phyloP scores from a whole-genome alignment of 2,113 vertebrate genomes.

The Pterocles orientalis region DNA sequence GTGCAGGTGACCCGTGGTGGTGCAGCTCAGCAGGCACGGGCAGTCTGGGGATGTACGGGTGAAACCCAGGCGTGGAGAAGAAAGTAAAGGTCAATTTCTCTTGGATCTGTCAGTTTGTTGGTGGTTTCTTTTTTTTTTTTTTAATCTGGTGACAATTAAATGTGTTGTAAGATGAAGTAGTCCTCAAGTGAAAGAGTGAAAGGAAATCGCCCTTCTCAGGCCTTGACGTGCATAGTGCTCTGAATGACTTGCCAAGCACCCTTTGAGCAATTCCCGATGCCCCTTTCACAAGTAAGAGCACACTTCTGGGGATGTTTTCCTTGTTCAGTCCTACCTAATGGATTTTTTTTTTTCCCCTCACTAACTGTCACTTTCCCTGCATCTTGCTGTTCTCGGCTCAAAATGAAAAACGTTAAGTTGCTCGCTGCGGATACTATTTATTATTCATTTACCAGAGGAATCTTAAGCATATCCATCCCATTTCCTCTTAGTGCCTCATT shows the following conservation, averaged over 20 bases:
- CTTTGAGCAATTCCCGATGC: background rate
- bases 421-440: background rate
- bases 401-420: background rate
- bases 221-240: background rate
- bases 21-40: background rate
- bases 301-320: background rate
- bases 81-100: background rate
- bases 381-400: background rate
- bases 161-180: background rate
- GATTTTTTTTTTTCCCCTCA: background rate
- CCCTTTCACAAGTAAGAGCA: background rate
- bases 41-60: background rate
- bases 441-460: background rate
- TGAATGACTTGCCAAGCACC: background rate
- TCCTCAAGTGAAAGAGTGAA: background rate
- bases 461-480: background rate
- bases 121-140: too few species aligned
- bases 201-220: background rate
- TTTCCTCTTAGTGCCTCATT: constrained; percentile 27
- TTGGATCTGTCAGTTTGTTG: background rate
- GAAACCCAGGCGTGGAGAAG: background rate
- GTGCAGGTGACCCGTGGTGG: background rate
- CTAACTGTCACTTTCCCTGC: background rate
- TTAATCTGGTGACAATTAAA: background rate
- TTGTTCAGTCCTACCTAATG: background rate